Evolutionary conservation across 2,797 vertebrate species (phyloP), one percentile per base, ranked within the genome.

Genomic region (Cossypha polioptera): DNA sequence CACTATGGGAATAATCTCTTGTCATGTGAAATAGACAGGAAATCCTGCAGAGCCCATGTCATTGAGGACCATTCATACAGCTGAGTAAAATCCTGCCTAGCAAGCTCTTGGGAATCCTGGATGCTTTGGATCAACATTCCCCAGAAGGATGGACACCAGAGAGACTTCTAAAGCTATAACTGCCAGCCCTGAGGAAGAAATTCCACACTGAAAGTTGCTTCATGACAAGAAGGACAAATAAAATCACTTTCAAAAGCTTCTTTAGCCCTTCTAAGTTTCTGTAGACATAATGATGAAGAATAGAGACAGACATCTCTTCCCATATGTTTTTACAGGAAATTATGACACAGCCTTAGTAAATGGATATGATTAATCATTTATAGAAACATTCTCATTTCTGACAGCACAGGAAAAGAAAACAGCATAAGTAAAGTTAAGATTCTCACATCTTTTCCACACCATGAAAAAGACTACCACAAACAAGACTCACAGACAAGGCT

Each of bases 311-410:
- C 16, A 74, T 22, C 11, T 79, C 71, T 75, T 72, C 35, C 55
- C 67, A 76, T 55, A 42, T 57, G 31, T 72, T 96, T 88, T 86
- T 62, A 65, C 61, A 92, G 38, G 78, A 94, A 89, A 87, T 86
- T 29, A 59, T 79, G 59, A 68, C 35, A 88, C 55, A 75, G 57
- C 17, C 59, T 92, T 71, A 74, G 75, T 79, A 89, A 88, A 91
- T 20, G 16, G 45, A 63, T 43, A 66, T 45, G 59, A 91, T 73
- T 88, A 71, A 94, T 77, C 40, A 61, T 58, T 88, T 92, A 53
- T 18, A 26, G 89, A 90, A 91, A 74, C 55, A 50, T 20, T 67
- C 33, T 71, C 1, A 2, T 81, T 92, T 79, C 84, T 87, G 67
- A 85, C 59, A 93, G 74, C 21, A 43, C 13, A 80, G 42, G 53